Percentiles rank a stretch among this genome's conserved stretches.
phyloP scores from a whole-genome alignment of 2,797 vertebrate genomes.

The Acanthurus leucopareius region DNA sequence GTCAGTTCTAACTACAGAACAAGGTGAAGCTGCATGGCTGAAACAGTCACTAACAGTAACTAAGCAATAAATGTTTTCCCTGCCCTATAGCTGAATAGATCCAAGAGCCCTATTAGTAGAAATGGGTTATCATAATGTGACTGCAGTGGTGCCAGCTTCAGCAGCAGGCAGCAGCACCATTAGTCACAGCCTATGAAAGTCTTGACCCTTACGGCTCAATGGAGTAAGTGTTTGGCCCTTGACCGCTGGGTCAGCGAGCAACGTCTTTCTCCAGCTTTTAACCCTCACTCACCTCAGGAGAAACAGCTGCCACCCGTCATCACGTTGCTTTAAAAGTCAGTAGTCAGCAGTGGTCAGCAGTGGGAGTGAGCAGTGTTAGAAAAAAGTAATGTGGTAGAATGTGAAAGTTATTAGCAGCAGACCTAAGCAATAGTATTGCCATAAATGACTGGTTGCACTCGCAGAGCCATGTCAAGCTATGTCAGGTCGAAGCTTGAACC shows the following conservation, averaged over 20 bases:
- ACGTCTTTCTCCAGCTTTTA: conserved; percentile 43
- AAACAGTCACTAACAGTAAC: conserved; percentile 47
- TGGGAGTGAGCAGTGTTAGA: conserved; percentile 27
- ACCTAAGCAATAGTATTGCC: conserved; percentile 21
- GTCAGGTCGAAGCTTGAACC: conserved; percentile 41
- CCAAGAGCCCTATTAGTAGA: background rate
- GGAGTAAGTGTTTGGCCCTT: conserved; percentile 51
- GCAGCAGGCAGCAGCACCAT: conserved; percentile 23
- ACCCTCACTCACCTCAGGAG: conserved; percentile 42
- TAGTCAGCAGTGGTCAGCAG: conserved; percentile 24
- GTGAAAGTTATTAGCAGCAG: conserved; percentile 34
- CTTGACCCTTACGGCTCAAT: conserved; percentile 49
- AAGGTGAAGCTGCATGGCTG: conserved; percentile 30
- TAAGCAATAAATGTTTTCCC: conserved; percentile 43
- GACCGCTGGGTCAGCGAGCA: conserved; percentile 49
- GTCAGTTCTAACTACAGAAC: conserved; percentile 53
- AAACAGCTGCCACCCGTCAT: conserved; percentile 48
- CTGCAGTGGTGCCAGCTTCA: conserved; percentile 31
- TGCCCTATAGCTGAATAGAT: conserved; percentile 20
- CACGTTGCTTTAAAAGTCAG: conserved; percentile 33
- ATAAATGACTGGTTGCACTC: conserved; percentile 23
- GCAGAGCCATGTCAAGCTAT: conserved; percentile 31
- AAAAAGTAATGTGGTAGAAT: background rate
- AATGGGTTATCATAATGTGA: conserved; percentile 17
- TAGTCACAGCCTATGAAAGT: conserved; percentile 32